These are phyloP conservation scores for Lemur catta DNA, from an alignment of 2,797 vertebrate genomes.

Conservation along the genomic window DNA sequence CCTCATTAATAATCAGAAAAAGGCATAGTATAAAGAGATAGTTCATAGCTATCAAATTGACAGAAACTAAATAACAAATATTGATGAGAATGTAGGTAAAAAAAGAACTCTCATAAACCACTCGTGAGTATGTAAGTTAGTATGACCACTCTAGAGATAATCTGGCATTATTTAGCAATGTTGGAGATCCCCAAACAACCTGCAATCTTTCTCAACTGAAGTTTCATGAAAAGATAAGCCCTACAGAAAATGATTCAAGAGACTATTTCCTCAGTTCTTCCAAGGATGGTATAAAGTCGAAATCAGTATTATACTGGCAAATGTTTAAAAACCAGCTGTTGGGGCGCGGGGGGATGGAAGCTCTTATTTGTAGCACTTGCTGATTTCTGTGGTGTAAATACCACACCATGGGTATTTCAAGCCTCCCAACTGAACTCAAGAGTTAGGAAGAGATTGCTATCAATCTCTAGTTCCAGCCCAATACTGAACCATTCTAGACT, in stretches of 20 bases:
- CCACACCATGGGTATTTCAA: neutral
- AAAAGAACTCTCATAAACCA: neutral
- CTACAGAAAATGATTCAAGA: constrained; percentile 21
- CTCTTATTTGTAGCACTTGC: neutral
- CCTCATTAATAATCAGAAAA: constrained; percentile 27
- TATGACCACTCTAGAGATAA: neutral
- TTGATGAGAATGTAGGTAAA: neutral
- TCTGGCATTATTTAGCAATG: neutral
- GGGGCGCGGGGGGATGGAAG: neutral
- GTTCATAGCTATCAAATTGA: constrained; percentile 5
- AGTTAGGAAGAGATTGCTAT: neutral
- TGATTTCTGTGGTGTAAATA: constrained; percentile 1
- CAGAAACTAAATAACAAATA: neutral
- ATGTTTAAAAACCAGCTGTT: neutral
- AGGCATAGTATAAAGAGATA: constrained; percentile 38
- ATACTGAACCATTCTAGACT: neutral
- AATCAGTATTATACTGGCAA: neutral
- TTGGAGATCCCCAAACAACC: neutral
- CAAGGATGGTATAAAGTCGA: neutral
- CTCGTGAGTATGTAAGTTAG: neutral
- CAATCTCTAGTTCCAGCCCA: neutral
- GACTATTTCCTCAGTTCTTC: neutral
- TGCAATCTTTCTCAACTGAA: neutral
- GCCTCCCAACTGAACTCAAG: neutral
- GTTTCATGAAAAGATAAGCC: neutral